A percentile compares a stretch with the other conserved stretches of the same genome.
phyloP scores from a whole-genome alignment of 1,140 invertebrate species.

The Drosophila melanica region DNA sequence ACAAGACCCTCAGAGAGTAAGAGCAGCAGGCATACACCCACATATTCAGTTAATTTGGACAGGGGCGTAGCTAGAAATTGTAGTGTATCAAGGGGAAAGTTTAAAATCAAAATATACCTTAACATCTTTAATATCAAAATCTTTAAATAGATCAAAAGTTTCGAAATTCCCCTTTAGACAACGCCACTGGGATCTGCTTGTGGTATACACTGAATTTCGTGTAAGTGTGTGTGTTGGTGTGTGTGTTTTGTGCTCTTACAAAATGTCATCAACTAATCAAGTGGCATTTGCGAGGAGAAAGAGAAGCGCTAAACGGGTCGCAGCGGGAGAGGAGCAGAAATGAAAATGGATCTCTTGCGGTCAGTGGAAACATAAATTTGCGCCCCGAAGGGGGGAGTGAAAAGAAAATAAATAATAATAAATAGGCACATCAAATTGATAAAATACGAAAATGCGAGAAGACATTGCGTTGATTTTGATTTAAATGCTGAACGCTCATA shows the following conservation, averaged over 20 bases:
- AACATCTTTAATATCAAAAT: no score
- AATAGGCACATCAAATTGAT: constrained; percentile 77
- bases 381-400: constrained; percentile 4
- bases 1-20: constrained; percentile 50
- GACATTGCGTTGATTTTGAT: constrained; percentile 67
- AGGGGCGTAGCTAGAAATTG: constrained; percentile 10
- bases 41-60: constrained; percentile 17
- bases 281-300: constrained; percentile 41
- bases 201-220: neutral
- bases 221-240: constrained; percentile 20
- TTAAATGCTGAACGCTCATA: constrained; percentile 62
- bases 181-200: constrained; percentile 9
- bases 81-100: no score
- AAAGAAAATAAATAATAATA: constrained; percentile 68
- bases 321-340: constrained; percentile 35
- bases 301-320: neutral
- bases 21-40: constrained; percentile 21
- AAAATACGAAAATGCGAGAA: constrained; percentile 44
- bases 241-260: constrained; percentile 33
- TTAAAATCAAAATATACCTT: no score
- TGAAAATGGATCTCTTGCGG: constrained; percentile 76
- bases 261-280: constrained; percentile 81
- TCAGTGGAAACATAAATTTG: constrained; percentile 69
- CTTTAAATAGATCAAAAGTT: no score
- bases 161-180: neutral